Evolutionary conservation across 2,888 invertebrate genomes (phyloP), one percentile per base, ranked within the genome.

Genomic region (Pollenia labialis): DNA sequence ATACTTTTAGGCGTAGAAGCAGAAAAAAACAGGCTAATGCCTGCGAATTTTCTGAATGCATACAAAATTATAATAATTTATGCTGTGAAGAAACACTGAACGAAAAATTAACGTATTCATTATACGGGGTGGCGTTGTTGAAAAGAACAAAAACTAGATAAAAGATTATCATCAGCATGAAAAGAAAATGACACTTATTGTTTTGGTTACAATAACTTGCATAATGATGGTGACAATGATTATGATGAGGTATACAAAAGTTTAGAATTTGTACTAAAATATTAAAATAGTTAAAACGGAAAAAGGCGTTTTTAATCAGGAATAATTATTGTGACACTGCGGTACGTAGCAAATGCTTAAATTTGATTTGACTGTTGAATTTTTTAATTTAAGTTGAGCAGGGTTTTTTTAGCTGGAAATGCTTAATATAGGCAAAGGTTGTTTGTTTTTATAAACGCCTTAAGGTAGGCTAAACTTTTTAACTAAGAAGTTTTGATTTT

Each of bases 131-230:
- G 32, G 32, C 32, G 32, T 32, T 32, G 32, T 6, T 32, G 52
- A 18, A 18, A 50, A 18, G 46, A 44, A 48, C n/a, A 18, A 44
- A 48, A 74, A 48, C 40, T 46, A 6, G 46, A 32, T 68, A 82
- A 56, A 54, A 71, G 58, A 76, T 77, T 58, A 80, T 72, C 32
- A 40, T 74, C 60, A 58, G 42, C 77, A 72, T 83, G 60, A 83
- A 87, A 81, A 68, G 87, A 75, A 80, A 82, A 84, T 87, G 76
- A 76, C 84, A 81, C 66, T 64, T 81, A 84, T 84, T 87, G 81
- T 87, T 77, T 62, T 46, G 60, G 18, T 60, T 68, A 84, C 62
- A 84, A 84, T 79, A 58, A 71, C 69, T 54, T 52, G 58, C 64
- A 72, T 74, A 84, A 84, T 72, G 58, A 84, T 72, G 77, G 58